phyloP scores from a whole-genome alignment of 2,888 invertebrate genomes.

The Linnaemya vulpina region DNA sequence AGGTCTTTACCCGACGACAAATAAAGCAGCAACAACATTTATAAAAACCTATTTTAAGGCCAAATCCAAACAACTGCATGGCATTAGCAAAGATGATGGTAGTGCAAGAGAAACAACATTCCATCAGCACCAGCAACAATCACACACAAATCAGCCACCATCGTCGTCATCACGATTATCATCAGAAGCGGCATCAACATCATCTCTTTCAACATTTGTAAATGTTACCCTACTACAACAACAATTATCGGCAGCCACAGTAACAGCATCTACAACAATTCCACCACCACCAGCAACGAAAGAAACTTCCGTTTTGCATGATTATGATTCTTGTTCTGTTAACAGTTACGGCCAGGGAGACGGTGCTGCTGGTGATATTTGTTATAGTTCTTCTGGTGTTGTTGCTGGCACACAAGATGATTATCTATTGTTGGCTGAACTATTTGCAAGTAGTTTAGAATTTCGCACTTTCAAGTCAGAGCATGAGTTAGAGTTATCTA shows the following conservation, averaged over 20 bases:
- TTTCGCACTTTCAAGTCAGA: conserved; percentile 81
- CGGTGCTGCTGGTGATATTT: conserved; percentile 63
- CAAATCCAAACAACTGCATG: conserved; percentile 74
- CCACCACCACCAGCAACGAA: conserved; percentile 59
- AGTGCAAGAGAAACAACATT: conserved; percentile 53
- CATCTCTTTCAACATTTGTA: conserved; percentile 39
- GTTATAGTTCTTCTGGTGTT: conserved; percentile 13
- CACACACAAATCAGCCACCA: conserved; percentile 61
- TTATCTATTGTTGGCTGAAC: conserved; percentile 80
- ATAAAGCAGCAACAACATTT: conserved; percentile 76
- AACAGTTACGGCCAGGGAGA: conserved; percentile 35
- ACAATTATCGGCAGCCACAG: conserved; percentile 15
- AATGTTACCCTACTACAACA: conserved; percentile 31
- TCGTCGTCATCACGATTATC: conserved; percentile 39
- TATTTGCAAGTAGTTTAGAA: conserved; percentile 79
- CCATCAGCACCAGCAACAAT: conserved; percentile 34
- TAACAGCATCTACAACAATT: conserved; percentile 38
- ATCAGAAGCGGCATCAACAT: conserved; percentile 48
- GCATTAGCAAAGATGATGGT: conserved; percentile 69
- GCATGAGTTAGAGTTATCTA: conserved; percentile 86
- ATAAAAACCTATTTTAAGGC: conserved; percentile 77
- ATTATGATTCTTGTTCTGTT: conserved; percentile 45
- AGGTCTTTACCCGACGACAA: conserved; percentile 75
- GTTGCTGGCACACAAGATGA: conserved; percentile 63
- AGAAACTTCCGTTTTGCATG: conserved; percentile 69